Conservation (phyloP, 2,113 vertebrate genomes). For the Helogale parvula region DNA sequence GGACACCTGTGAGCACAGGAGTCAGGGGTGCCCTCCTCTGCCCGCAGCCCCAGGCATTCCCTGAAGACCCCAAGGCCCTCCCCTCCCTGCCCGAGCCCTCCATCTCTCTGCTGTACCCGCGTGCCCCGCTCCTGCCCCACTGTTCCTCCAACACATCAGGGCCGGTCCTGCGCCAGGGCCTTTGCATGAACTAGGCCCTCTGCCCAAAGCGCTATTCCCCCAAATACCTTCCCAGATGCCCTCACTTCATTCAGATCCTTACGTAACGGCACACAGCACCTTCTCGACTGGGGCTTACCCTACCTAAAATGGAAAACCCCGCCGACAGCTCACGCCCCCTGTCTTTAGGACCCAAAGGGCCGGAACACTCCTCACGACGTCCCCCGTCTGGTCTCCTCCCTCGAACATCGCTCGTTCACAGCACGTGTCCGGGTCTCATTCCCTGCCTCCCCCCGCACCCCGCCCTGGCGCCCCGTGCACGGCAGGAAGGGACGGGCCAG, state of each 20-base stretch:
- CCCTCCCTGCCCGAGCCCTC: too few relatives aligned
- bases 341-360: not conserved
- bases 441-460: too few relatives aligned
- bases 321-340: rapidly evolving
- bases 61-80: rapidly evolving
- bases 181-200: rapidly evolving
- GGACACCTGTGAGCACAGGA: rapidly evolving
- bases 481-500: not conserved
- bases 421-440: not conserved
- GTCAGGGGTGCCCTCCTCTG: not conserved
- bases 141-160: not conserved
- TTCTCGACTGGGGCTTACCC: not conserved
- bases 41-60: not conserved
- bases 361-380: rapidly evolving
- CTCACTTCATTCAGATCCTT: not conserved
- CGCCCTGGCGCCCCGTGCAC: not conserved
- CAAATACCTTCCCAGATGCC: not conserved
- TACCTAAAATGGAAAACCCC: not conserved
- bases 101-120: not conserved
- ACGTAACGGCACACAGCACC: not conserved
- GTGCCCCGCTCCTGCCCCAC: too few relatives aligned
- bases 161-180: not conserved
- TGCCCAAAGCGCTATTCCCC: not conserved
- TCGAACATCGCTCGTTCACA: rapidly evolving
- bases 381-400: too few relatives aligned